A percentile compares a stretch with the other conserved stretches of the same genome.
These are phyloP conservation scores for Murina feae DNA, from an alignment of 2,113 vertebrate genomes.

Conservation along the genomic window DNA sequence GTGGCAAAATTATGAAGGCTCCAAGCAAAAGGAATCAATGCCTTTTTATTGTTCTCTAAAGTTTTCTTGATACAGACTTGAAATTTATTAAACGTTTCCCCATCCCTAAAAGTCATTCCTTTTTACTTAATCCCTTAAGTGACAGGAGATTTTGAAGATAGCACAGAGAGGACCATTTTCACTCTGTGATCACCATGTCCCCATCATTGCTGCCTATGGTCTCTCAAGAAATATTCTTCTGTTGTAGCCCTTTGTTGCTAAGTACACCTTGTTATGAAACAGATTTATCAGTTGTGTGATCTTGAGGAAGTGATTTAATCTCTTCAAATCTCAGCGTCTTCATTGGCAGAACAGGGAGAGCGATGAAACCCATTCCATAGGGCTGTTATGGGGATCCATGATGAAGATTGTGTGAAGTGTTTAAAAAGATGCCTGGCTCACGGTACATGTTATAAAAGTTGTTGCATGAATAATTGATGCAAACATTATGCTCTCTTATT, in stretches of 20 bases:
- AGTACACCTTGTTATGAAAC: neutral
- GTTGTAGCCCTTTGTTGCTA: neutral
- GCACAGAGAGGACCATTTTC: neutral
- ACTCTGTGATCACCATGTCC: neutral
- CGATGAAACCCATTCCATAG: neutral
- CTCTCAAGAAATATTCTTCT: neutral
- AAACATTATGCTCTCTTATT: neutral
- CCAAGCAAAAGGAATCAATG: neutral
- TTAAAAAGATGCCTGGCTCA: neutral
- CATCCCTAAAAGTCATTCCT: neutral
- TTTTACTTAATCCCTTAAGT: neutral
- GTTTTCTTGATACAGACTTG: neutral
- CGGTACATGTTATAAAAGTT: neutral
- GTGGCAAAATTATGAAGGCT: slow-evolving; percentile 31
- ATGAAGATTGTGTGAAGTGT: neutral
- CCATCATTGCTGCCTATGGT: neutral
- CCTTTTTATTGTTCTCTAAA: neutral
- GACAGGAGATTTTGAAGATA: neutral
- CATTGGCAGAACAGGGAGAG: neutral
- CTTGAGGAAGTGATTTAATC: neutral
- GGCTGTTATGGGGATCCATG: neutral
- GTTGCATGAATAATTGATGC: neutral
- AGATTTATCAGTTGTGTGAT: neutral
- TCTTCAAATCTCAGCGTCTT: neutral
- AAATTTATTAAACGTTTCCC: neutral